Base-by-base conservation (phyloP, 92 coral and sea anemone species). In the Porites cylindrica region DNA sequence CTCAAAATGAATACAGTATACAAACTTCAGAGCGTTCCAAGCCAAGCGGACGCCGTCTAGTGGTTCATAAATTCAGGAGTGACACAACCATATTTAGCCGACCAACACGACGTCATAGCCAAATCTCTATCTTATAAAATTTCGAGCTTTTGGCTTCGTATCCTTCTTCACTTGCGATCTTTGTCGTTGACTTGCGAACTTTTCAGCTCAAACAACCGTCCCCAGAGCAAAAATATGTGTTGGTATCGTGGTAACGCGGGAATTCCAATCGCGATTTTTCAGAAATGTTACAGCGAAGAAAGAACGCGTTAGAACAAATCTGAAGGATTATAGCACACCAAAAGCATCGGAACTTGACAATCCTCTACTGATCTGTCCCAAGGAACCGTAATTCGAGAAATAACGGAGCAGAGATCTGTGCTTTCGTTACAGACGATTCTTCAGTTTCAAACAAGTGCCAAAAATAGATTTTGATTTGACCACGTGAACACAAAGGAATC, bases 401-500 rank as follows among this genome's bases (percentile, higher is more conserved):
- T 65, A 14, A 62, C 21, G 8, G 43, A 24, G 21, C 14, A 90
- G 65, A 64, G 11, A 32, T 64, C 43, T 80, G 47, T 58, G 51
- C 67, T 73, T 64, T 67, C 63, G 80, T 79, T 79, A 52, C 67
- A 51, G 21, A 43, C 78, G 38, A 53, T 53, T 38, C 70, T 61
- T 32, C 72, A 20, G 82, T 70, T 77, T 77, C 83, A 79, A 89
- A 90, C 79, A 72, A 21, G 52, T 19, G 80, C 89, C 90, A 65
- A 90, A 86, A 85, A 79, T 90, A 90, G 90, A 79, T 38, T 82
- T 43, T 10, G 80, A 69, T 77, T 66, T 58, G 88, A 89, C 90
- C 98, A 95, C 98, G 98, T 95, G 98, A 93, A 82, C 87, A 83
- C 81, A 90, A 88, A 76, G 98, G 96, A 93, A 93, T 95, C 88